Conservation (phyloP, 2,888 invertebrate species). For the Tanaodytes sp. region DNA sequence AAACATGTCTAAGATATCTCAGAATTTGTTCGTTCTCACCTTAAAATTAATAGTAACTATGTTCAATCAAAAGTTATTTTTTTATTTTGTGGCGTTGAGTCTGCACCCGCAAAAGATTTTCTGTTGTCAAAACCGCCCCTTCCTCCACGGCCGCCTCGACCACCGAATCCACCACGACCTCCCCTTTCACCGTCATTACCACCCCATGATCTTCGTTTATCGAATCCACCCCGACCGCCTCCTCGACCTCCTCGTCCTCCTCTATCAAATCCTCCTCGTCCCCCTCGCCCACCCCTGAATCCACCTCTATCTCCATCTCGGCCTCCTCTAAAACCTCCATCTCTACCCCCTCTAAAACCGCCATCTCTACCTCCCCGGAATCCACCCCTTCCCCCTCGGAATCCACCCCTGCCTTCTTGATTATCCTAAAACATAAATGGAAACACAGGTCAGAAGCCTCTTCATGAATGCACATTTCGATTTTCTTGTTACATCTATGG, state of each 20-base stretch:
- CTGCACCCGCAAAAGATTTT: slow-evolving; percentile 64
- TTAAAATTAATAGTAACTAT: slow-evolving; percentile 31
- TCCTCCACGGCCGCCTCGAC: slow-evolving; percentile 62
- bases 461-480: slow-evolving; percentile 37
- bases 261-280: slow-evolving; percentile 61
- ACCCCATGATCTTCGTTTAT: slow-evolving; percentile 64
- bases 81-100: slow-evolving; percentile 79
- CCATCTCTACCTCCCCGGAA: slow-evolving; percentile 58
- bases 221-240: slow-evolving; percentile 60
- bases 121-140: slow-evolving; percentile 61
- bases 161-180: slow-evolving; percentile 59
- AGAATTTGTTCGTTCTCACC: not conserved
- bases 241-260: slow-evolving; percentile 53
- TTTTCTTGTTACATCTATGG: slow-evolving; percentile 49
- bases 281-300: slow-evolving; percentile 49
- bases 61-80: slow-evolving; percentile 81
- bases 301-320: slow-evolving; percentile 62
- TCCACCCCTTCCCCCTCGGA: slow-evolving; percentile 65
- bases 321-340: slow-evolving; percentile 54
- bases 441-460: slow-evolving; percentile 68
- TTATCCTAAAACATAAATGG: slow-evolving; percentile 69
- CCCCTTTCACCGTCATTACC: slow-evolving; percentile 57
- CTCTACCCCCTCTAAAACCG: slow-evolving; percentile 17
- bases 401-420: slow-evolving; percentile 68
- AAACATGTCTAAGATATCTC: too few relatives aligned